Evolutionary conservation across 1,140 invertebrate species (phyloP).

Genomic region (Hypsibius dujardini): DNA sequence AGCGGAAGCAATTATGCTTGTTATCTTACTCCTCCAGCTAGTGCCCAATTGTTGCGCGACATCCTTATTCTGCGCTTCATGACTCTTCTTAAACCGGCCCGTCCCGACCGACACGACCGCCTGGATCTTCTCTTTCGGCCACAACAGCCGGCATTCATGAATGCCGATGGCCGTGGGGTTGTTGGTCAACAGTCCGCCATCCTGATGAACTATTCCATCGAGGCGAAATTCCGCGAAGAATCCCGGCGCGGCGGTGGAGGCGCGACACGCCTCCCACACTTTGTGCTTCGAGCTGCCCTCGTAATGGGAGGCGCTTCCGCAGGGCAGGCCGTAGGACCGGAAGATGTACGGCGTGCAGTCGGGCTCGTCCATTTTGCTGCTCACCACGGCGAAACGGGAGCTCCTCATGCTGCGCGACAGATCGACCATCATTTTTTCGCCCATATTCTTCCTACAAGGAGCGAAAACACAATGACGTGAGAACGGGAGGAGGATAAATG

Average conservation of each 20-base stretch:
- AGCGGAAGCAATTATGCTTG: conserved; percentile 67
- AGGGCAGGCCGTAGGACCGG: conserved; percentile 65
- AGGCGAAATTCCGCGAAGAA: conserved; percentile 72
- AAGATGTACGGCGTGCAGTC: conserved; percentile 69
- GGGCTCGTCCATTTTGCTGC: conserved; percentile 58
- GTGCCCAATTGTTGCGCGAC: conserved; percentile 26
- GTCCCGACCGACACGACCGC: conserved; percentile 76
- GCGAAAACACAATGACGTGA: too few relatives aligned
- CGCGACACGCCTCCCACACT: conserved; percentile 71
- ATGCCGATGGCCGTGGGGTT: conserved; percentile 75
- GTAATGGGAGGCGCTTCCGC: conserved; percentile 49
- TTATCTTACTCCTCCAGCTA: conserved; percentile 51
- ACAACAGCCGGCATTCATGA: conserved; percentile 65
- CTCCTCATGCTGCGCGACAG: conserved; percentile 40
- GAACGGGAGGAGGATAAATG: too few relatives aligned
- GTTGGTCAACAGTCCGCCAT: conserved; percentile 68
- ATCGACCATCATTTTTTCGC: conserved; percentile 47
- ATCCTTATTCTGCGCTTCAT: conserved; percentile 30
- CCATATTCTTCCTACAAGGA: conserved; percentile 40
- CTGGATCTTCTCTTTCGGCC: conserved; percentile 57
- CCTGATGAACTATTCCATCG: conserved; percentile 59
- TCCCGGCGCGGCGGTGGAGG: conserved; percentile 74
- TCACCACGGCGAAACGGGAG: conserved; percentile 47
- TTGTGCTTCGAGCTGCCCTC: conserved; percentile 51
- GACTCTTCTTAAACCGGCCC: conserved; percentile 39